phyloP scores from a whole-genome alignment of 2,113 vertebrate genomes.

The Oxyura jamaicensis region DNA sequence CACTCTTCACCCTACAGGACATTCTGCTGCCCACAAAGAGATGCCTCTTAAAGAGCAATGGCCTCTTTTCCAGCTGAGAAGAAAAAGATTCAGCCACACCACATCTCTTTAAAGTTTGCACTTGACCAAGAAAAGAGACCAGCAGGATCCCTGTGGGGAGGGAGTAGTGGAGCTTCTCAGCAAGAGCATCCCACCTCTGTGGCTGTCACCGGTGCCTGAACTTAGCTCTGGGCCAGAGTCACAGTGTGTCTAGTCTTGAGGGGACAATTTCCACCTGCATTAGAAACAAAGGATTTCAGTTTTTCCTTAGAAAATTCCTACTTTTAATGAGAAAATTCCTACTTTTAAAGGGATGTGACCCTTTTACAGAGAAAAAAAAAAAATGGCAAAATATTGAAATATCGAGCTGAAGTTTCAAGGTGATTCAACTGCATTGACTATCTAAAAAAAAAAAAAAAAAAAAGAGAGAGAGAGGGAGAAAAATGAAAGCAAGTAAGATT shows the following conservation, averaged over 20 bases:
- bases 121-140: neutral
- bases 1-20: neutral
- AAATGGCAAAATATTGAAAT: rapidly evolving
- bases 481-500: neutral
- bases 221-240: neutral
- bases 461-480: neutral
- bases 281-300: neutral
- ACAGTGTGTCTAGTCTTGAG: neutral
- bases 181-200: neutral
- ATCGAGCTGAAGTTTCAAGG: neutral
- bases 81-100: neutral
- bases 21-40: neutral
- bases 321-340: neutral
- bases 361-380: neutral
- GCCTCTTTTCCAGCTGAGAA: neutral
- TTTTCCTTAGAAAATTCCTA: neutral
- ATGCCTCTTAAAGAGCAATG: neutral
- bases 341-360: neutral
- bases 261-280: neutral
- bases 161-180: neutral
- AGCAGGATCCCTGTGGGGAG: neutral
- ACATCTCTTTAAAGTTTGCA: neutral
- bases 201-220: neutral
- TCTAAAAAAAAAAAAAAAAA: neutral
- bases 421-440: neutral